Conservation (phyloP, 2,888 invertebrate species). For the Eristalis pertinax region DNA sequence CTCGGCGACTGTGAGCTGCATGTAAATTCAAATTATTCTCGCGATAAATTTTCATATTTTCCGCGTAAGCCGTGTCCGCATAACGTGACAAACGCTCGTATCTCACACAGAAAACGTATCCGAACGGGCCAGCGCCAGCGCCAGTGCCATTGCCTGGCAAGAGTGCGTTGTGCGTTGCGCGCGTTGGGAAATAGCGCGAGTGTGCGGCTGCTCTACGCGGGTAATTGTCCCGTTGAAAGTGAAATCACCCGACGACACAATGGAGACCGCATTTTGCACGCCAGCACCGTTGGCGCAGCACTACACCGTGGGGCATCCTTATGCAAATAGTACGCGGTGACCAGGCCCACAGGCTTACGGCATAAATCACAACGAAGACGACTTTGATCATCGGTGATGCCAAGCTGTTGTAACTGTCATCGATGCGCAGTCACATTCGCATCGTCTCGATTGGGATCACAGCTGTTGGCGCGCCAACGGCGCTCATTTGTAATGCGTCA, state of each 20-base stretch:
- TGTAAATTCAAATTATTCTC: slow-evolving; percentile 54
- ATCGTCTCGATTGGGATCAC: slow-evolving; percentile 41
- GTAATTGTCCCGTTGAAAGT: slow-evolving; percentile 57
- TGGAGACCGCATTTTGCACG: slow-evolving; percentile 14
- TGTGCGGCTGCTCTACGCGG: slow-evolving; percentile 4
- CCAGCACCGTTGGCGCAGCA: background rate
- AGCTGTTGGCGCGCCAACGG: slow-evolving; percentile 56
- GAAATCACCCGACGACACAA: slow-evolving; percentile 51
- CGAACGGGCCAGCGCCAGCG: slow-evolving; percentile 1
- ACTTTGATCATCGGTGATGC: slow-evolving; percentile 46
- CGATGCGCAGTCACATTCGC: slow-evolving; percentile 16
- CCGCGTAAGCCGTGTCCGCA: slow-evolving; percentile 47
- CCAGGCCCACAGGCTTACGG: background rate
- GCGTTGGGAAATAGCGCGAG: slow-evolving; percentile 47
- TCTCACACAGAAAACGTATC: slow-evolving; percentile 58
- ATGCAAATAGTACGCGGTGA: slow-evolving; percentile 49
- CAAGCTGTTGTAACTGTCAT: slow-evolving; percentile 50
- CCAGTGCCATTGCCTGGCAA: slow-evolving; percentile 31
- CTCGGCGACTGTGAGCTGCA: slow-evolving; percentile 9
- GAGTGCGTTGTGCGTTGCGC: background rate
- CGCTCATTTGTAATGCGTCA: slow-evolving; percentile 48
- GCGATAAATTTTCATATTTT: slow-evolving; percentile 61
- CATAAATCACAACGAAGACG: slow-evolving; percentile 49
- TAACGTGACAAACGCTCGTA: slow-evolving; percentile 63
- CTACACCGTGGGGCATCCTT: slow-evolving; percentile 32